Percentiles rank a stretch among this genome's conserved stretches.
Evolutionary conservation across 2,888 invertebrate genomes (phyloP).

Genomic region (Agrochola litura): DNA sequence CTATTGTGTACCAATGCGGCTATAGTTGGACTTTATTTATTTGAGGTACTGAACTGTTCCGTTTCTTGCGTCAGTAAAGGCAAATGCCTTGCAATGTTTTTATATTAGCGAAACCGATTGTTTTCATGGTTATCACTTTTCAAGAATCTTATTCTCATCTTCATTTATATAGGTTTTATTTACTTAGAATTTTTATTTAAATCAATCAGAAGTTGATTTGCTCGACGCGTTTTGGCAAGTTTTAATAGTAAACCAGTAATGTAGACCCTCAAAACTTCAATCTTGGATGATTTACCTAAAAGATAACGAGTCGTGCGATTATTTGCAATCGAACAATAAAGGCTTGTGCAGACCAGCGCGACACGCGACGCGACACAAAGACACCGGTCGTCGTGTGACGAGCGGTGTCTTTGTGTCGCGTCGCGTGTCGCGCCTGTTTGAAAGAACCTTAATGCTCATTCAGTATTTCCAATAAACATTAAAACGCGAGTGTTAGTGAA

Average conservation of each 20-base stretch:
- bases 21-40: slow-evolving; percentile 74
- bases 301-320: not conserved
- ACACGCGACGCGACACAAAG: too few relatives aligned
- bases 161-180: not conserved
- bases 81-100: slow-evolving; percentile 13
- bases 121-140: not conserved
- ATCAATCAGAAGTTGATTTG: not conserved
- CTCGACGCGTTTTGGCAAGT: not conserved
- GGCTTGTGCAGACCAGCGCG: too few relatives aligned
- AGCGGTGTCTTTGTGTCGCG: too few relatives aligned
- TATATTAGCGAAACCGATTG: slow-evolving; percentile 20
- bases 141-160: not conserved
- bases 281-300: not conserved
- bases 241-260: not conserved
- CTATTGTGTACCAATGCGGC: slow-evolving; percentile 79
- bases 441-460: too few relatives aligned
- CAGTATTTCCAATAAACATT: slow-evolving; percentile 9
- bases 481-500: slow-evolving; percentile 58
- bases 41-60: slow-evolving; percentile 53
- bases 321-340: not conserved
- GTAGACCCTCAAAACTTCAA: not conserved
- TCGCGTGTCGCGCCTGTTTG: too few relatives aligned
- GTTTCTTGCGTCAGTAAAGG: slow-evolving; percentile 28
- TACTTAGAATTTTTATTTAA: too few relatives aligned
- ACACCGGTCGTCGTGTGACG: too few relatives aligned